phyloP scores from a whole-genome alignment of 1,140 invertebrate genomes.

The Aphis gossypii region DNA sequence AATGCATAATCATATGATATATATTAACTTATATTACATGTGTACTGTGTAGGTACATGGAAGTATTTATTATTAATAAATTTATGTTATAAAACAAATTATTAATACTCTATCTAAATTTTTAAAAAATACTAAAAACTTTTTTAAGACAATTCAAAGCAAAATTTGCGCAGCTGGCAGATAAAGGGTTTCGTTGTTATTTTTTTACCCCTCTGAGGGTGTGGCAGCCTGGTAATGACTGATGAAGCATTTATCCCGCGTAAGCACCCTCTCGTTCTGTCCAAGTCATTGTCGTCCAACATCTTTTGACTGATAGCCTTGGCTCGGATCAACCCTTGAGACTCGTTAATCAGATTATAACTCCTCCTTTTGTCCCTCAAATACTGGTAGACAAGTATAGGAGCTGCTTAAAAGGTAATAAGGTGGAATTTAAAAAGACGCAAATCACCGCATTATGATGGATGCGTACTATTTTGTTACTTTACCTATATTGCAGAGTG shows the following conservation, averaged over 20 bases:
- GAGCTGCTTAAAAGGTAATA: conserved; percentile 39
- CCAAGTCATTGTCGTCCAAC: conserved; percentile 56
- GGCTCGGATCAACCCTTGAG: conserved; percentile 48
- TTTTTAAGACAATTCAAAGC: conserved; percentile 53
- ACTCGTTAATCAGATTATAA: conserved; percentile 57
- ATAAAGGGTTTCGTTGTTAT: conserved; percentile 54
- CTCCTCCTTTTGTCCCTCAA: conserved; percentile 39
- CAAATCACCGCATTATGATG: conserved; percentile 37
- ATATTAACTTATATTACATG: background rate
- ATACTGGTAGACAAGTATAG: conserved; percentile 24
- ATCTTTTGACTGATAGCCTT: conserved; percentile 58
- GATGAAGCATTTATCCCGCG: conserved; percentile 57
- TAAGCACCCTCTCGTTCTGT: conserved; percentile 50
- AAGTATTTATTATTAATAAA: background rate
- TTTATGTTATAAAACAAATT: background rate
- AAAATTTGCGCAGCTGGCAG: conserved; percentile 49
- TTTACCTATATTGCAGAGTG: background rate
- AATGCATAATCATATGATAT: background rate
- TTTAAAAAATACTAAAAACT: conserved; percentile 25
- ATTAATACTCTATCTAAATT: conserved; percentile 18
- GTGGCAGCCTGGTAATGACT: conserved; percentile 57
- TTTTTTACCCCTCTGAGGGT: conserved; percentile 48
- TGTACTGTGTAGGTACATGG: too few relatives aligned
- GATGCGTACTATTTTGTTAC: conserved; percentile 29
- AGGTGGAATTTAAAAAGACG: conserved; percentile 49